These are phyloP conservation scores for Anthoscopus minutus DNA, from an alignment of 2,113 vertebrate species.

Conservation along the genomic window DNA sequence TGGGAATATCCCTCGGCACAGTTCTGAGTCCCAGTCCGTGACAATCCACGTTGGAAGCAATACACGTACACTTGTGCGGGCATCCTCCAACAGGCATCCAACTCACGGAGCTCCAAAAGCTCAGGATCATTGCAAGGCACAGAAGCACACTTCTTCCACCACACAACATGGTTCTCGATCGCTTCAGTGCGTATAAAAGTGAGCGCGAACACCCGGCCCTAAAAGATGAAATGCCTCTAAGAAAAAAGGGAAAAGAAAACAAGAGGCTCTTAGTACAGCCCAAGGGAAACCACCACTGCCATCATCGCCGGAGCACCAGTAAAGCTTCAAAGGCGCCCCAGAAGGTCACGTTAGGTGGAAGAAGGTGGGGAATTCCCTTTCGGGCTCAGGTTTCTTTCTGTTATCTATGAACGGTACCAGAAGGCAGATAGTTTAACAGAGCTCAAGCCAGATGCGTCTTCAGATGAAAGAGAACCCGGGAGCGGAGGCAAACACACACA, in stretches of 20 bases:
- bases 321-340: not conserved
- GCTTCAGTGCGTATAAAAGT: not conserved
- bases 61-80: conserved; percentile 95
- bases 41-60: conserved; percentile 95
- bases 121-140: conserved; percentile 66
- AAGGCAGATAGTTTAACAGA: conserved; percentile 12
- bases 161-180: conserved; percentile 67
- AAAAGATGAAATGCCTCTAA: conserved; percentile 35
- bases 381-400: conserved; percentile 22
- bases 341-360: conserved; percentile 30
- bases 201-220: not conserved
- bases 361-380: conserved; percentile 46
- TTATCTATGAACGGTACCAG: conserved; percentile 5
- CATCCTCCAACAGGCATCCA: conserved; percentile 78
- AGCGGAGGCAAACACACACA: conserved; percentile 27
- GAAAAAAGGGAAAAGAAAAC: conserved; percentile 11
- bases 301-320: conserved; percentile 9
- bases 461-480: conserved; percentile 49
- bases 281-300: conserved; percentile 33
- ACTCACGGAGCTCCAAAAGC: conserved; percentile 71
- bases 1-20: conserved; percentile 89
- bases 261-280: conserved; percentile 52
- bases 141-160: conserved; percentile 61
- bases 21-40: conserved; percentile 87
- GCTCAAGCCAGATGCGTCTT: conserved; percentile 19